Base-by-base conservation (phyloP, 2,797 vertebrate genomes). In the Coregonus suidteri region DNA sequence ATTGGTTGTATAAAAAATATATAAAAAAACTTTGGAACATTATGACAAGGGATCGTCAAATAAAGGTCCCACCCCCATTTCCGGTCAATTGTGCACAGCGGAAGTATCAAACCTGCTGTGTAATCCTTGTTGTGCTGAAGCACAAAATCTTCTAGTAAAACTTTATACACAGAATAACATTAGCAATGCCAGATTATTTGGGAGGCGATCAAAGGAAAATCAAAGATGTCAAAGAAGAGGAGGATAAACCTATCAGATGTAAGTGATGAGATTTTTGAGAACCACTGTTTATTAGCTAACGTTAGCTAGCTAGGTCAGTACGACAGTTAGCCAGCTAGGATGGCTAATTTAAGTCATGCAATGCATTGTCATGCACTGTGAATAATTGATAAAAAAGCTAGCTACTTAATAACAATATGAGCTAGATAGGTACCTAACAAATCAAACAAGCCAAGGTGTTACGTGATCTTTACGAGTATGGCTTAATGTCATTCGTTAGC, bases 221-320 rank as follows among this genome's bases (percentile, higher is more conserved):
- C 1, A 99, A 98, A 77, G 96, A 98, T 71, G 97, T 11, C 20
- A 64, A 97, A 16, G 96, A 98, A 73, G 97, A 98, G 80, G 97
- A 97, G 3, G 97, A 99, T 70, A 94, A 90, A 0, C 96, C 97
- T 1, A 99, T 99, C 81, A 94, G 97, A 90, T 95, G 98, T 98
- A 88, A 30, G 34, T 74, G n/a, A 59, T 4, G 13, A 11, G 7
- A 6, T 64, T 37, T 62, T 41, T 70, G 35, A n/a, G 18, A 54
- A 35, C 30, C 0, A 35, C 35, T 52, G 70, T 70, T 66, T 4
- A 16, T 7, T 47, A 64, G 18, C 11, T 16, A 85, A 70, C 52
- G 47, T 35, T 59, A n/a, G 74, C 47, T 82, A 67, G 71, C 70
- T 79, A 72, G 77, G 59, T 53, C 35, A 6, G 14, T 31, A 25